phyloP scores from a whole-genome alignment of 2,797 vertebrate genomes.

The Gastrophryne carolinensis region DNA sequence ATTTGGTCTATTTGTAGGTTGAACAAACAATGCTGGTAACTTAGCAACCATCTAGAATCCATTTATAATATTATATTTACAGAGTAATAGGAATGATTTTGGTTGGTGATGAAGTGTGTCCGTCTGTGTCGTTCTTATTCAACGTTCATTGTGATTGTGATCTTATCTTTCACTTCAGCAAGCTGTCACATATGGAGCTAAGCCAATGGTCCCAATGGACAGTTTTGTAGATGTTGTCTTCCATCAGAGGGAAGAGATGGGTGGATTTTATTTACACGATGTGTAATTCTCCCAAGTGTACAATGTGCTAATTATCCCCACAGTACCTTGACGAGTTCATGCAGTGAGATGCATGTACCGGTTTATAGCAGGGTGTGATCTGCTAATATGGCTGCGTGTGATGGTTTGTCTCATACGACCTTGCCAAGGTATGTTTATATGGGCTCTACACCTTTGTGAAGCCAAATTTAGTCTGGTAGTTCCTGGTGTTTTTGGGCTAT shows the following conservation, averaged over 20 bases:
- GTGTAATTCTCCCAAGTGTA: conserved; percentile 9
- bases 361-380: not conserved
- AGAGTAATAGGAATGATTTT: not conserved
- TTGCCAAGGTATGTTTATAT: conserved; percentile 29
- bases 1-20: no score
- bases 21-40: no score
- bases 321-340: conserved; percentile 16
- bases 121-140: conserved; percentile 11
- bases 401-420: conserved; percentile 4
- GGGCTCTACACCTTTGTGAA: no score
- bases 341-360: not conserved
- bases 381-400: conserved; percentile 30
- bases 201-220: conserved; percentile 19
- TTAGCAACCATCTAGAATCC: not conserved
- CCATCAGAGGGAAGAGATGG: conserved; percentile 7
- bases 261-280: conserved; percentile 31
- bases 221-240: conserved; percentile 29
- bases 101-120: not conserved
- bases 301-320: conserved; percentile 39
- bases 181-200: conserved; percentile 14
- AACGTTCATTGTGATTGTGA: conserved; percentile 19
- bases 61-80: not conserved
- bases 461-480: no score
- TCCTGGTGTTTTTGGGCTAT: no score
- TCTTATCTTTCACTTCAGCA: conserved; percentile 5